Evolutionary conservation across 2,888 invertebrate species (phyloP), one percentile per base, ranked within the genome.

Genomic region (Arctia plantaginis): DNA sequence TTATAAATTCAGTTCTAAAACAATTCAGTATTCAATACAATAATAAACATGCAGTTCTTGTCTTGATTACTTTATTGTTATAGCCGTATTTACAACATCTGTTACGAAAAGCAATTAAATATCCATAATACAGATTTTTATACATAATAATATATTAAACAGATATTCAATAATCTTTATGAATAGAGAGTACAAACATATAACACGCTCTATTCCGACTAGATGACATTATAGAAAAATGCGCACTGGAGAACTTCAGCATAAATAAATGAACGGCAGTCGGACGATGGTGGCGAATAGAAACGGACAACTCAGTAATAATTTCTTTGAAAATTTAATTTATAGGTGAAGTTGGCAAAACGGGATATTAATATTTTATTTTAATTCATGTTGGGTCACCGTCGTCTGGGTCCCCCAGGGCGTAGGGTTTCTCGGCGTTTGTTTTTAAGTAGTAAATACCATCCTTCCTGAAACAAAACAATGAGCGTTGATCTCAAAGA

Each of bases 401-500:
- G 80, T 86, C 78, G 80, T 86, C 85, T 79, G 87, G 90, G 80
- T 93, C 93, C 79, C 94, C 93, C 75, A 94, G 86, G 72, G 96
- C 96, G 91, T 90, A 96, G 75, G 96, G 96, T 80, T 92, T 90
- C 85, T 94, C 92, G n/a, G 93, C 92, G 84, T 94, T 95, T 78
- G 96, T 96, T 90, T 89, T 92, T 82, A 96, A 93, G 91, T 96
- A 96, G 92, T 95, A 96, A 87, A 96, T 93, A 82, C 96, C 96
- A 84, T 96, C 95, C 87, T 96, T 95, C 89, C 96, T 96, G 94
- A 80, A 94, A 94, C 85, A 76, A 91, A 88, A 93, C 91, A 92
- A 92, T 88, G 80, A 85, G 80, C 87, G 85, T 88, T 90, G 88
- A 90, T 90, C 89, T 89, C 82, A 79, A 84, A 90, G 89, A 90